Conservation (phyloP, 2,888 invertebrate species). For the Dioctria rufipes region DNA sequence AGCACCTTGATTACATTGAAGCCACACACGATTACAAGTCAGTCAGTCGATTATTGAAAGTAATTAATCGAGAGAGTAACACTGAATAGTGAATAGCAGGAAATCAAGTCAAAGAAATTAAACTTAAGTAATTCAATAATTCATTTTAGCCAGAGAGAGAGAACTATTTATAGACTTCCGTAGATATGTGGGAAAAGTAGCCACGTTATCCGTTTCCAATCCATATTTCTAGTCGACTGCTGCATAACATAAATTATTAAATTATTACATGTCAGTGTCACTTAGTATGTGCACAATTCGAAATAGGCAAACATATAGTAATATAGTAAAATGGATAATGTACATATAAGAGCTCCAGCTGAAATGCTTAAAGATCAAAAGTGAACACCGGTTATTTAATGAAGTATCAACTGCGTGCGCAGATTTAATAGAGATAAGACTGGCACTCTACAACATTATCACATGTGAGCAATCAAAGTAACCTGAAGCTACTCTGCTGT, state of each 20-base stretch:
- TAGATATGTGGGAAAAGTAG: conserved; percentile 33
- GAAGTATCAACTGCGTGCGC: conserved; percentile 48
- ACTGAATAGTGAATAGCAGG: neutral
- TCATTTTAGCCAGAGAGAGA: neutral
- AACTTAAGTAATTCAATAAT: conserved; percentile 14
- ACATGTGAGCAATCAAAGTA: conserved; percentile 16
- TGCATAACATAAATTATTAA: conserved; percentile 43
- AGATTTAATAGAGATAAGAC: conserved; percentile 46
- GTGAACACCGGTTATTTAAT: conserved; percentile 48
- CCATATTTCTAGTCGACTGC: conserved; percentile 13
- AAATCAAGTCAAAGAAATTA: conserved; percentile 27
- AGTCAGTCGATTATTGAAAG: conserved; percentile 30
- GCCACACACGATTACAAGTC: neutral
- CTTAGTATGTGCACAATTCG: neutral
- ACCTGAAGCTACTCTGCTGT: too few species aligned
- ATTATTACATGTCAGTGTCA: conserved; percentile 48
- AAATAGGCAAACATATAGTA: neutral
- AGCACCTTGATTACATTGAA: neutral
- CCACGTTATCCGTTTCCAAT: neutral
- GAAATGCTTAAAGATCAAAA: conserved; percentile 34
- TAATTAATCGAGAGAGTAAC: conserved; percentile 35
- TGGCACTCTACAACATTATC: neutral
- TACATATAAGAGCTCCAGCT: neutral
- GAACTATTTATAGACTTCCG: conserved; percentile 48
- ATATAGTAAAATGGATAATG: neutral